Evolutionary conservation across 2,113 vertebrate species (phyloP), one percentile per base, ranked within the genome.

Genomic region (Rhinoderma darwinii): DNA sequence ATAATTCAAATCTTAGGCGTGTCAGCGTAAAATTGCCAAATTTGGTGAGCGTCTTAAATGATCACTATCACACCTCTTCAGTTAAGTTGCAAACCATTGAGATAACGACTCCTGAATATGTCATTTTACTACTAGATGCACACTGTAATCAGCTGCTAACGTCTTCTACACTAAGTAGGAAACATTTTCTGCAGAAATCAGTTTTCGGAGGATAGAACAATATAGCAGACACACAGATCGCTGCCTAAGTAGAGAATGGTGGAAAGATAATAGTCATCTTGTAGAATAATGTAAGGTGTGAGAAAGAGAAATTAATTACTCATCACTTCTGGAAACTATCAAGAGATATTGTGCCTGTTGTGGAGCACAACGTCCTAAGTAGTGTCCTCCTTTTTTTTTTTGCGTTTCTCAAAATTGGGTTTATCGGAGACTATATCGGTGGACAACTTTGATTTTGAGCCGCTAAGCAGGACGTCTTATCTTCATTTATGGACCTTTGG

Each of bases 61-160:
- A 74, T 74, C 41, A 43, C 41, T 74, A 43, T 74, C 25, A 14
- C 7, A 44, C 72, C 37, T 74, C 72, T 44, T 74, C 72, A 74
- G 72, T n/a, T 44, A n/a, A 74, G n/a, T 74, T 41, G 72, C 41
- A 44, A 15, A n/a, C 25, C 72, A 25, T 74, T n/a, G 72, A 74
- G 72, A 74, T 74, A 73, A 73, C n/a, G 72, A 74, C 72, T 74
- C 22, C 20, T n/a, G 39, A 74, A 74, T 43, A 74, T 44, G 72
- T 11, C 25, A 43, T 74, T 74, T 74, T n/a, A 43, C 72, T 43
- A 44, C 72, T 35, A n/a, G 39, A 44, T 12, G 7, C 37, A n/a
- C 25, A 11, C 20, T 44, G 39, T 20, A 74, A 74, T 74, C 72
- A 74, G 37, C 20, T 27, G 20, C 72, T 27, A 74, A 74, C 43